Conservation (phyloP, 2,888 invertebrate species). For the Matsumyia berberina region DNA sequence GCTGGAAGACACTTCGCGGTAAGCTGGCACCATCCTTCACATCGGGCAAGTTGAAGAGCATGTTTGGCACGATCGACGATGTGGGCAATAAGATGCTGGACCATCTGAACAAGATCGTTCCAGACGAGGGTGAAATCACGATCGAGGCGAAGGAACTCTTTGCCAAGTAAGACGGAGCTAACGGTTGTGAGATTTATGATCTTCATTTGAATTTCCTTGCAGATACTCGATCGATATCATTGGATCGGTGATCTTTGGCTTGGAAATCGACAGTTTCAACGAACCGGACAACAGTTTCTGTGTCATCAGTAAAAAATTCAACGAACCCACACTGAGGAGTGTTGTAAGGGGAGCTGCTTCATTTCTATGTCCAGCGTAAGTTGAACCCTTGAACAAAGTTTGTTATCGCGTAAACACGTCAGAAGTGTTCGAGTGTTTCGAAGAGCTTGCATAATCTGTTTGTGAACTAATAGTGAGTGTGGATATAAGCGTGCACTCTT, state of each 20-base stretch:
- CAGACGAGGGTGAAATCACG: slow-evolving; percentile 80
- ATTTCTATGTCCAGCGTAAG: slow-evolving; percentile 81
- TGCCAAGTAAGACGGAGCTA: slow-evolving; percentile 78
- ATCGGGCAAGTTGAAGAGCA: slow-evolving; percentile 88
- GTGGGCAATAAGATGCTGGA: slow-evolving; percentile 86
- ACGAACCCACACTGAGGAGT: slow-evolving; percentile 46
- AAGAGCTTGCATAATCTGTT: background rate
- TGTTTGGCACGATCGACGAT: slow-evolving; percentile 87
- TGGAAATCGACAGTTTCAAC: slow-evolving; percentile 83
- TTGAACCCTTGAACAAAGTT: slow-evolving; percentile 12
- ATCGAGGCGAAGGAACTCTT: slow-evolving; percentile 84
- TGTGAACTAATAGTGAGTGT: too few species aligned
- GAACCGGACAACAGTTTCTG: slow-evolving; percentile 82
- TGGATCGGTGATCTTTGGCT: slow-evolving; percentile 85
- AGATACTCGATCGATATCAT: slow-evolving; percentile 85
- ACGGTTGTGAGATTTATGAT: too few species aligned
- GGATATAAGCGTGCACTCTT: too few species aligned
- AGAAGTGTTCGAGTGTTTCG: background rate
- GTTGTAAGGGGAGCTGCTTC: slow-evolving; percentile 77
- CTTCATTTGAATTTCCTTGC: background rate
- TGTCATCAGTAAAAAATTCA: slow-evolving; percentile 77
- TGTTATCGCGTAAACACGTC: too few species aligned
- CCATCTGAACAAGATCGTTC: slow-evolving; percentile 82
- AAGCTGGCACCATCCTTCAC: slow-evolving; percentile 89
- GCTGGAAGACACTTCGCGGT: slow-evolving; percentile 87